phyloP scores from a whole-genome alignment of 2,113 vertebrate genomes.

The Tretioscincus oriximinensis region DNA sequence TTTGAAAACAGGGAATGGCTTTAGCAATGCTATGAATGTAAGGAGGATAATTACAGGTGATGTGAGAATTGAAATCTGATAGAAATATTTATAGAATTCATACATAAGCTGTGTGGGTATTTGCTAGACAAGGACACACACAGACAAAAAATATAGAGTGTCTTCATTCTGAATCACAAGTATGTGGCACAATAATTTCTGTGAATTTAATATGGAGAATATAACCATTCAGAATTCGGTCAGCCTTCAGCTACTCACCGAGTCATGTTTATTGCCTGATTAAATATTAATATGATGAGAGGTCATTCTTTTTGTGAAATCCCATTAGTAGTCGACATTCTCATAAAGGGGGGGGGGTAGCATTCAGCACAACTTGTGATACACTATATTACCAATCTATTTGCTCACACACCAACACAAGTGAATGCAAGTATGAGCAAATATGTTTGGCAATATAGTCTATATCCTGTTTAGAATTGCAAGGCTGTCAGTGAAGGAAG shows the following conservation, averaged over 20 bases:
- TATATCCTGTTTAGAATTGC: conserved; percentile 29
- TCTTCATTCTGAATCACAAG: conserved; percentile 8
- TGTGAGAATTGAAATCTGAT: not conserved
- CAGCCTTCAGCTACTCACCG: conserved; percentile 44
- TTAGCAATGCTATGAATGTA: not conserved
- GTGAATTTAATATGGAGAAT: conserved; percentile 42
- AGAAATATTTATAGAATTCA: not conserved
- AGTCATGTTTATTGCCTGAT: conserved; percentile 50
- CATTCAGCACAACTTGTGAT: conserved; percentile 47
- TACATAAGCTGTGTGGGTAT: not conserved
- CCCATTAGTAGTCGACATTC: conserved; percentile 47
- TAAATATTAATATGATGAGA: conserved; percentile 66
- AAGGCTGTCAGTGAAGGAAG: conserved; percentile 32
- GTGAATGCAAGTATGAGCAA: too few relatives aligned
- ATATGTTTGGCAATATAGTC: too few relatives aligned
- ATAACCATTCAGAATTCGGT: conserved; percentile 47
- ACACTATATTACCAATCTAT: too few relatives aligned
- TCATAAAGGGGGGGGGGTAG: conserved; percentile 7
- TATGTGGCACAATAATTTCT: conserved; percentile 40
- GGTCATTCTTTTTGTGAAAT: conserved; percentile 60
- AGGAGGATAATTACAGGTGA: not conserved
- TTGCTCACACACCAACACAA: too few relatives aligned
- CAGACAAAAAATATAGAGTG: accelerated
- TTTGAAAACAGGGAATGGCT: not conserved
- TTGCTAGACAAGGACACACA: not conserved